These are phyloP conservation scores for Eudasyphora cyanicolor DNA, from an alignment of 2,888 invertebrate species.

Conservation along the genomic window DNA sequence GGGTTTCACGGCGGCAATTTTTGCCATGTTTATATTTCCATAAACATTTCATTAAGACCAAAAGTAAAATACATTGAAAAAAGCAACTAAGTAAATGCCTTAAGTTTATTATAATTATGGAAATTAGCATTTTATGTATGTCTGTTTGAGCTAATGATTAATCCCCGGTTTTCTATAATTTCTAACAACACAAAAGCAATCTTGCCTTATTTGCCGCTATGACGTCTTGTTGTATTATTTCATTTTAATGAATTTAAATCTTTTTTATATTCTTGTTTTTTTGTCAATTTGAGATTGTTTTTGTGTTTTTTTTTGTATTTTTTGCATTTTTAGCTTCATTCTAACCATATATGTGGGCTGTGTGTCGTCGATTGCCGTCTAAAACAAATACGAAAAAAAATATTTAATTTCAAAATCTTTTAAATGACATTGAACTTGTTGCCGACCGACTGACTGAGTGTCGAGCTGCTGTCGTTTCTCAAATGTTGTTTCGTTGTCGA, in stretches of 20 bases:
- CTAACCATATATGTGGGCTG: conserved; percentile 56
- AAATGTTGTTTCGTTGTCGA: conserved; percentile 44
- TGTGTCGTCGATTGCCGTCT: not conserved
- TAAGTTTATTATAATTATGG: conserved; percentile 64
- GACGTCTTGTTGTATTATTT: conserved; percentile 22
- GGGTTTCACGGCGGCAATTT: not conserved
- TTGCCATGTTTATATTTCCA: not conserved
- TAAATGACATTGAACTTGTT: conserved; percentile 66
- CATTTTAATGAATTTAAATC: conserved; percentile 39
- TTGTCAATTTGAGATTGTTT: conserved; percentile 6
- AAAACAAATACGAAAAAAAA: conserved; percentile 8
- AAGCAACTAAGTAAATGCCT: conserved; percentile 56
- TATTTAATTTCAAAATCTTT: conserved; percentile 53
- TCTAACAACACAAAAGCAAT: conserved; percentile 46
- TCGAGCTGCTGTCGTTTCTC: conserved; percentile 2
- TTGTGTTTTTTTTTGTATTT: conserved; percentile 40
- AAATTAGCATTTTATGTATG: conserved; percentile 56
- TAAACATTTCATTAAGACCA: not conserved
- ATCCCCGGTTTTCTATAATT: conserved; percentile 3
- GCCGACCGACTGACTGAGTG: conserved; percentile 5
- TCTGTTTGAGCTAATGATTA: not conserved
- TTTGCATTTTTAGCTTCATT: not conserved
- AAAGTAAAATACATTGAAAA: conserved; percentile 18
- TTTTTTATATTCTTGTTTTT: conserved; percentile 33
- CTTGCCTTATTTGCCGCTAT: conserved; percentile 21